phyloP scores from a whole-genome alignment of 2,113 vertebrate species.

The Gila orcuttii region DNA sequence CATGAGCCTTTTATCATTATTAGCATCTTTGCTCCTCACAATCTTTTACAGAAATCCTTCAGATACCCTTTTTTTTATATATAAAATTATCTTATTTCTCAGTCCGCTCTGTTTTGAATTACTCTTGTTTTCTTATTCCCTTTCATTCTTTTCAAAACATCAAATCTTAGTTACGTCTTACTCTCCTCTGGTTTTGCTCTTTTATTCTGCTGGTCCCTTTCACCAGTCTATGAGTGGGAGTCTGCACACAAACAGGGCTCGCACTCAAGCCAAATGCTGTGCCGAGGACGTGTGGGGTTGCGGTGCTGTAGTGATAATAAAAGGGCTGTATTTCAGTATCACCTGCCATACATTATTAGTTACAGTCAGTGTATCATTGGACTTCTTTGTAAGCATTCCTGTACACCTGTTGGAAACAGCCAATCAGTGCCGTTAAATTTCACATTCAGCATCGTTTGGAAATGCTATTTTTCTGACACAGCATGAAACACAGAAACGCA shows the following conservation, averaged over 20 bases:
- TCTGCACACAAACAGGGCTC: not conserved
- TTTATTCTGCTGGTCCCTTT: constrained; percentile 1
- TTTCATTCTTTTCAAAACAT: not conserved
- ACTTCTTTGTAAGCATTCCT: constrained; percentile 13
- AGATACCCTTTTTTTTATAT: not conserved
- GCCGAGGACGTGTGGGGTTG: not conserved
- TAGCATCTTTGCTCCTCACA: not conserved
- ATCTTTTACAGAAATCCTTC: not conserved
- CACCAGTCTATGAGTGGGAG: not conserved
- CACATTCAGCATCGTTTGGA: not conserved
- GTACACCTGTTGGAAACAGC: not conserved
- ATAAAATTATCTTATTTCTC: not conserved
- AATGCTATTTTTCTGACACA: not conserved
- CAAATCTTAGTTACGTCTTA: not conserved
- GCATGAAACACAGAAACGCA: not conserved
- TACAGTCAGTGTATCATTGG: not conserved
- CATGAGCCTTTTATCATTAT: constrained; percentile 3
- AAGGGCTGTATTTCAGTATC: not conserved
- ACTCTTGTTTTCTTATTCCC: not conserved
- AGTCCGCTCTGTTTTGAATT: not conserved
- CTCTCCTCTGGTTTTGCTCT: not conserved
- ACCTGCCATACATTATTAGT: not conserved
- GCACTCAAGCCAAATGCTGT: constrained; percentile 1
- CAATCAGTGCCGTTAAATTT: not conserved
- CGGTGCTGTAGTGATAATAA: not conserved